phyloP scores from a whole-genome alignment of 2,888 invertebrate genomes.

The Microchrysa polita region DNA sequence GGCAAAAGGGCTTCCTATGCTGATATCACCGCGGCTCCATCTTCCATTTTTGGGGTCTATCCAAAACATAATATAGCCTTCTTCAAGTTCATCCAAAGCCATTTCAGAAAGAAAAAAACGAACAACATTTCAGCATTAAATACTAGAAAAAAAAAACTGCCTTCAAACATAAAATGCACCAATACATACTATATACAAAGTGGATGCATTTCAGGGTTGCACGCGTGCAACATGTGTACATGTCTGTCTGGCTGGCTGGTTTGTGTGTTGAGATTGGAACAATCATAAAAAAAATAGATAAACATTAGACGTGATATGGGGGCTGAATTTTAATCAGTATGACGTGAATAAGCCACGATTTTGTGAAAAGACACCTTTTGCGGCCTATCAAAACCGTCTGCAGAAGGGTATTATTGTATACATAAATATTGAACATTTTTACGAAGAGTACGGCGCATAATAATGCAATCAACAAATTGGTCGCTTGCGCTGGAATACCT shows the following conservation, averaged over 20 bases:
- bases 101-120: neutral
- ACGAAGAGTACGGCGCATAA: neutral
- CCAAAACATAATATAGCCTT: constrained; percentile 12
- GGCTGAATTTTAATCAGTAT: constrained; percentile 12
- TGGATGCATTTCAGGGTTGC: neutral
- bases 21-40: neutral
- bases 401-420: neutral
- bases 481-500: neutral
- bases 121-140: constrained; percentile 15
- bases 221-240: neutral
- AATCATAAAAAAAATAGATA: constrained; percentile 18
- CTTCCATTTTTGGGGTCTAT: neutral
- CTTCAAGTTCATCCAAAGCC: constrained; percentile 15
- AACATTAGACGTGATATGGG: constrained; percentile 11
- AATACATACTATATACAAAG: neutral
- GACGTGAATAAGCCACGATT: neutral
- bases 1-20: neutral
- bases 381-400: neutral
- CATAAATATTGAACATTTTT: neutral
- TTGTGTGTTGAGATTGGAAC: neutral
- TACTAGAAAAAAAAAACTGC: constrained; percentile 9
- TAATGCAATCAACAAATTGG: neutral
- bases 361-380: neutral
- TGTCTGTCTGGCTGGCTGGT: neutral
- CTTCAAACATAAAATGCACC: constrained; percentile 28